Percentiles rank a stretch among this genome's conserved stretches.
These are phyloP conservation scores for Rallus crepitans DNA, from an alignment of 2,797 vertebrate species.

Conservation along the genomic window DNA sequence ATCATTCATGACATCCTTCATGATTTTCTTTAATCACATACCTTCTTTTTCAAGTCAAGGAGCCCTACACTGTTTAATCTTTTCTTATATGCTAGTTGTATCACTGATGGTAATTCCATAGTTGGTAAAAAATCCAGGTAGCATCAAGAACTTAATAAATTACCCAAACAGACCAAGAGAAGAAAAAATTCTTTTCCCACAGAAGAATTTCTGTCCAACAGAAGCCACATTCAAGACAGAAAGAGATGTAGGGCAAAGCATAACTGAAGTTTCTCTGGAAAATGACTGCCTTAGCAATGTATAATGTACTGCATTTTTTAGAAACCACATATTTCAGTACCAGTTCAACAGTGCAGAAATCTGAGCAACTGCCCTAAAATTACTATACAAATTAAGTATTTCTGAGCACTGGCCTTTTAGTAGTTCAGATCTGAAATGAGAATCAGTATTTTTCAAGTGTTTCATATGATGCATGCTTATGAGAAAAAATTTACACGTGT, in stretches of 20 bases:
- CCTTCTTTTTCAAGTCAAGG: slow-evolving; percentile 8
- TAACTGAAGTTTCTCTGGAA: neutral
- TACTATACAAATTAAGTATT: neutral
- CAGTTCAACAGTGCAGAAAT: neutral
- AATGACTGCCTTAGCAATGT: neutral
- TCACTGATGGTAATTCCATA: neutral
- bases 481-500: neutral
- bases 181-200: neutral
- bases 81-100: neutral
- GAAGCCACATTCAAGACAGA: neutral
- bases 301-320: neutral
- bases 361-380: neutral
- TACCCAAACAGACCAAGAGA: neutral
- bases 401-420: neutral
- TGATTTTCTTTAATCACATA: slow-evolving; percentile 19
- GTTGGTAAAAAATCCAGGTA: neutral
- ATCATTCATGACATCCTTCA: slow-evolving; percentile 37
- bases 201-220: neutral
- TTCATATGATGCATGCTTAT: neutral
- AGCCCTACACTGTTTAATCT: neutral
- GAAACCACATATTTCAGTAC: neutral
- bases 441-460: neutral
- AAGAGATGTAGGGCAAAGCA: neutral
- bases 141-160: neutral
- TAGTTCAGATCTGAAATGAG: neutral